Evolutionary conservation across 2,113 vertebrate genomes (phyloP).

Genomic region (Chionis minor): DNA sequence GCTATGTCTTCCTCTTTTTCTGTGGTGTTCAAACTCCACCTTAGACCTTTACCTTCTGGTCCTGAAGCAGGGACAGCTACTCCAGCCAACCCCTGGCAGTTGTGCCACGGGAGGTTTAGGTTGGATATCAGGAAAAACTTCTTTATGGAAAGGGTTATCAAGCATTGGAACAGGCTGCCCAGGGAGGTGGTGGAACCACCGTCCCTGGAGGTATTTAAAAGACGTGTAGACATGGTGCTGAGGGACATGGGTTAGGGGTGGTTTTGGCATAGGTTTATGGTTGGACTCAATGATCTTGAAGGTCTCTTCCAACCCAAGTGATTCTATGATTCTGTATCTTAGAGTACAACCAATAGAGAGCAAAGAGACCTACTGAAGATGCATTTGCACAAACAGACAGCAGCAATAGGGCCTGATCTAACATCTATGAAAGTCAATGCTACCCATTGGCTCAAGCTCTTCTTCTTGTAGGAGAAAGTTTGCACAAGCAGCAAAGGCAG

Average conservation of each 20-base stretch:
- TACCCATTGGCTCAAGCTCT: neutral
- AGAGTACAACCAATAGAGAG: neutral
- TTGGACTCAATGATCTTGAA: too few species aligned
- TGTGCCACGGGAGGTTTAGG: too few species aligned
- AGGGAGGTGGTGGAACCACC: too few species aligned
- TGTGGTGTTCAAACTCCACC: neutral
- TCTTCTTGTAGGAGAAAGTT: neutral
- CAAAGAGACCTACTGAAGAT: neutral
- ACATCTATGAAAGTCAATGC: fast-evolving
- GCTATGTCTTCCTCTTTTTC: neutral
- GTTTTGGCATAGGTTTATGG: too few species aligned
- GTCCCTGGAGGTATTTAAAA: too few species aligned
- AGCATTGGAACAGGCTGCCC: too few species aligned
- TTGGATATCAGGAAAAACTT: too few species aligned
- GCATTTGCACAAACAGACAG: neutral
- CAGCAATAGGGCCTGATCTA: neutral
- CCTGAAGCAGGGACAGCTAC: neutral
- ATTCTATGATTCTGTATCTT: neutral
- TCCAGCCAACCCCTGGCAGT: neutral
- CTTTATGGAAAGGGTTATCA: too few species aligned
- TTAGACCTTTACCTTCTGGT: neutral
- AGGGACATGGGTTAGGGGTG: too few species aligned
- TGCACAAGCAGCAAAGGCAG: neutral
- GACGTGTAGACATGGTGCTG: too few species aligned
- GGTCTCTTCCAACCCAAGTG: too few species aligned